Evolutionary conservation across 1,140 invertebrate species (phyloP).

Genomic region (Calosoma granatense): DNA sequence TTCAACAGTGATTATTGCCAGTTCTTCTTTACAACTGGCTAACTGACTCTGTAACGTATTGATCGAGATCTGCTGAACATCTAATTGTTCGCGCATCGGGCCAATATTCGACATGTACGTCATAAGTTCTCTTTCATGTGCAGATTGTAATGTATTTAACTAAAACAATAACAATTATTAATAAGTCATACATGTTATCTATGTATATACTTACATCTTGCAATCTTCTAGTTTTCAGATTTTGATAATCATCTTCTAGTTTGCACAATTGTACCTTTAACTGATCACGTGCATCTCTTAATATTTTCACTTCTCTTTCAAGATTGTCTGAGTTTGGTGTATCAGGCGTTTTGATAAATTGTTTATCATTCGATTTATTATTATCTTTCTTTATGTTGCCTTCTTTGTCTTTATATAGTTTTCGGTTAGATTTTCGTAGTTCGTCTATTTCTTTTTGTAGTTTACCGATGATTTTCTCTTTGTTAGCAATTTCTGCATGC

Average conservation of each 20-base stretch:
- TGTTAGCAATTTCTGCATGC: constrained; percentile 57
- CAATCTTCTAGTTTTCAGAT: constrained; percentile 60
- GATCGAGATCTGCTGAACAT: constrained; percentile 41
- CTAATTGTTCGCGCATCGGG: constrained; percentile 44
- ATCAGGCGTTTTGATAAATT: constrained; percentile 33
- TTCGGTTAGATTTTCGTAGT: constrained; percentile 57
- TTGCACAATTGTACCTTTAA: constrained; percentile 37
- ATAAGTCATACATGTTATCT: background rate
- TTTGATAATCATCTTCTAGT: constrained; percentile 51
- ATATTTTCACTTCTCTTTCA: constrained; percentile 43
- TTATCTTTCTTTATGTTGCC: constrained; percentile 39
- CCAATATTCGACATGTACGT: constrained; percentile 44
- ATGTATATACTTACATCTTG: constrained; percentile 51
- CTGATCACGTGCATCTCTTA: constrained; percentile 50
- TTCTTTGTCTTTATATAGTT: constrained; percentile 64
- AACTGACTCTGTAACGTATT: constrained; percentile 44
- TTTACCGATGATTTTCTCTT: constrained; percentile 58
- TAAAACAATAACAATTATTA: constrained; percentile 27
- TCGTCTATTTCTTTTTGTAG: constrained; percentile 64
- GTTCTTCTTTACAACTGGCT: constrained; percentile 42
- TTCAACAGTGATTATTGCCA: constrained; percentile 43
- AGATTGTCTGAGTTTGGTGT: constrained; percentile 38
- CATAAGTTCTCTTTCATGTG: constrained; percentile 64
- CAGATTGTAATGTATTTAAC: constrained; percentile 63
- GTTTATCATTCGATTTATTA: constrained; percentile 37